These are phyloP conservation scores for Frankliniella fusca DNA, from an alignment of 2,888 invertebrate species.

Conservation along the genomic window DNA sequence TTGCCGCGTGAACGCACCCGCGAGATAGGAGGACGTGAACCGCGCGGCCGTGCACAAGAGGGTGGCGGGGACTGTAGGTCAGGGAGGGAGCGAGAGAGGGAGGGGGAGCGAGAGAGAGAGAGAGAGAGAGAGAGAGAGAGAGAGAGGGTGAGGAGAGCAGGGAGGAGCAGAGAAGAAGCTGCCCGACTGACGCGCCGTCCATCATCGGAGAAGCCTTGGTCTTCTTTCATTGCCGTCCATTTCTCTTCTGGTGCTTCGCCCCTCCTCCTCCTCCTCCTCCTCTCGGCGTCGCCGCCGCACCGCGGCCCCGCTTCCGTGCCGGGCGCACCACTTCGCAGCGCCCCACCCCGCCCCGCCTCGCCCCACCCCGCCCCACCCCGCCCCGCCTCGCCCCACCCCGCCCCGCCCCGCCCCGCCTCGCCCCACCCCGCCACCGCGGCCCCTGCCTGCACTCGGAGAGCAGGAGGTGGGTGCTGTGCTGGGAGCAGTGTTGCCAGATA, in stretches of 20 bases:
- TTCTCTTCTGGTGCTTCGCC: constrained; percentile 4
- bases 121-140: background rate
- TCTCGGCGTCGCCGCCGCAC: background rate
- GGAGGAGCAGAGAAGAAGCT: background rate
- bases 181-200: background rate
- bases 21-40: too few relatives aligned
- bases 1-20: too few relatives aligned
- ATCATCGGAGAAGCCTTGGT: background rate
- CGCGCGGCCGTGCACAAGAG: too few relatives aligned
- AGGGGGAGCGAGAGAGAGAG: background rate
- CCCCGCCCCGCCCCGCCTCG: background rate
- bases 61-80: background rate
- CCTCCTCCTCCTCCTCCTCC: background rate
- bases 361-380: background rate
- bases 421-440: background rate
- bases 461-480: background rate
- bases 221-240: constrained; percentile 21
- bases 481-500: too few relatives aligned
- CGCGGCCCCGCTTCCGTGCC: background rate
- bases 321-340: background rate
- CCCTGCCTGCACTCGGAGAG: background rate
- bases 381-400: background rate
- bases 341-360: background rate
- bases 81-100: background rate
- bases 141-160: background rate